These are phyloP conservation scores for Pollenia amentaria DNA, from an alignment of 2,888 invertebrate species.

Conservation along the genomic window DNA sequence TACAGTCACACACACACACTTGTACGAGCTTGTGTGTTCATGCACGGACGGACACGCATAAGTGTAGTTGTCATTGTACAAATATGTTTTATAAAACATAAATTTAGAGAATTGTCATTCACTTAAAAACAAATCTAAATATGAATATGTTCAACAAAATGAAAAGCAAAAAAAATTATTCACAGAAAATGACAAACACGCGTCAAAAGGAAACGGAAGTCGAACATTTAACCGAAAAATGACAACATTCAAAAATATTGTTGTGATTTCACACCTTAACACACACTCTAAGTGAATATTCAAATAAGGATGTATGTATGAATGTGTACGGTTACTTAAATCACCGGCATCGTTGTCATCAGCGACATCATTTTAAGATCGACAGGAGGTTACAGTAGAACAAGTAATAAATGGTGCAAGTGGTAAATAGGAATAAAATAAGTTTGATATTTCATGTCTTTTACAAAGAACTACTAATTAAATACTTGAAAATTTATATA, in stretches of 20 bases:
- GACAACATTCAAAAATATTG: slow-evolving; percentile 62
- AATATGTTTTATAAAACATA: slow-evolving; percentile 17
- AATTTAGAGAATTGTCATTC: slow-evolving; percentile 49
- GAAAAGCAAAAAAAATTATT: not conserved
- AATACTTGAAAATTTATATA: too few species aligned
- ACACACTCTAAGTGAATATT: slow-evolving; percentile 26
- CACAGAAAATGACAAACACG: slow-evolving; percentile 74
- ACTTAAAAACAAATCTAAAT: slow-evolving; percentile 69
- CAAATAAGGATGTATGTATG: slow-evolving; percentile 9
- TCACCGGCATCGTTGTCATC: not conserved
- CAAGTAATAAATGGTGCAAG: not conserved
- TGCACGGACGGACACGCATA: slow-evolving; percentile 51
- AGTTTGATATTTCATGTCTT: too few species aligned
- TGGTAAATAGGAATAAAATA: too few species aligned
- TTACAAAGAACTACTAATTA: too few species aligned
- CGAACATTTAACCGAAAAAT: slow-evolving; percentile 79
- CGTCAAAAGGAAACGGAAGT: slow-evolving; percentile 82
- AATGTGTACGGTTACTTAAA: not conserved
- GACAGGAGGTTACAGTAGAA: not conserved
- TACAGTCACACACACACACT: not conserved
- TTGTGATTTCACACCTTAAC: slow-evolving; percentile 66
- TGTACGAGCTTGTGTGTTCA: slow-evolving; percentile 26
- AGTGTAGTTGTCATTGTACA: slow-evolving; percentile 40
- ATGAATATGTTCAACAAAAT: slow-evolving; percentile 56
- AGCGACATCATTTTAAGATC: slow-evolving; percentile 27